phyloP scores from a whole-genome alignment of 1,140 invertebrate genomes.

The Dendrolimus punctatus region DNA sequence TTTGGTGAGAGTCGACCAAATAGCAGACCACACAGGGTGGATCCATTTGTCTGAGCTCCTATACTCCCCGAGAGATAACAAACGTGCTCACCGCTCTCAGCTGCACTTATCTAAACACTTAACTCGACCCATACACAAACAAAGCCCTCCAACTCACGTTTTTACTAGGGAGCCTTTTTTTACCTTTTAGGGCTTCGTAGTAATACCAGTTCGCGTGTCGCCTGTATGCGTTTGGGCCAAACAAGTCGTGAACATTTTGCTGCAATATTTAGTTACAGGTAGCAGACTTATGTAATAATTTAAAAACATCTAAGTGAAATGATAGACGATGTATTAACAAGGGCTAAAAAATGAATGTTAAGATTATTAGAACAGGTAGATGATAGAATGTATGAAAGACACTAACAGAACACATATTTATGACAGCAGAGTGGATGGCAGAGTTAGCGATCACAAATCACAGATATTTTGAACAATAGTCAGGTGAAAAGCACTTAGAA shows the following conservation, averaged over 20 bases:
- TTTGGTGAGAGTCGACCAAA: conserved; percentile 50
- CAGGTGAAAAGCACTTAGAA: too few species aligned
- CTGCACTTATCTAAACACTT: conserved; percentile 70
- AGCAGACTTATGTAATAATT: conserved; percentile 9
- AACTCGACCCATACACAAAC: conserved; percentile 61
- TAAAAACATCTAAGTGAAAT: too few species aligned
- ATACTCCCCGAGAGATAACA: conserved; percentile 61
- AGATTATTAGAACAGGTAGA: too few species aligned
- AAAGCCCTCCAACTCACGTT: conserved; percentile 64
- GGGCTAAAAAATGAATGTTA: too few species aligned
- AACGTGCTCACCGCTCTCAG: conserved; percentile 54
- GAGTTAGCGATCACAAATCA: too few species aligned
- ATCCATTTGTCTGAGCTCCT: conserved; percentile 54
- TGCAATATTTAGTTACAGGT: conserved; percentile 48
- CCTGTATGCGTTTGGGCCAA: conserved; percentile 57
- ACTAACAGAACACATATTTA: too few species aligned
- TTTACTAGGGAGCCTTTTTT: conserved; percentile 64
- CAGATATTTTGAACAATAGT: too few species aligned
- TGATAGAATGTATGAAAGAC: too few species aligned
- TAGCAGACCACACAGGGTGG: conserved; percentile 66
- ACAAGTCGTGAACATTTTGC: conserved; percentile 60
- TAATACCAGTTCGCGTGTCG: conserved; percentile 54
- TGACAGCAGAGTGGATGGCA: too few species aligned
- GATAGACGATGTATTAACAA: too few species aligned
- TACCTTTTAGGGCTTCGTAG: conserved; percentile 58